Evolutionary conservation across 37 sponge, comb jelly and placozoan genomes (phyloP), one percentile per base, ranked within the genome.

Genomic region (Diacarnus erythraeanus): DNA sequence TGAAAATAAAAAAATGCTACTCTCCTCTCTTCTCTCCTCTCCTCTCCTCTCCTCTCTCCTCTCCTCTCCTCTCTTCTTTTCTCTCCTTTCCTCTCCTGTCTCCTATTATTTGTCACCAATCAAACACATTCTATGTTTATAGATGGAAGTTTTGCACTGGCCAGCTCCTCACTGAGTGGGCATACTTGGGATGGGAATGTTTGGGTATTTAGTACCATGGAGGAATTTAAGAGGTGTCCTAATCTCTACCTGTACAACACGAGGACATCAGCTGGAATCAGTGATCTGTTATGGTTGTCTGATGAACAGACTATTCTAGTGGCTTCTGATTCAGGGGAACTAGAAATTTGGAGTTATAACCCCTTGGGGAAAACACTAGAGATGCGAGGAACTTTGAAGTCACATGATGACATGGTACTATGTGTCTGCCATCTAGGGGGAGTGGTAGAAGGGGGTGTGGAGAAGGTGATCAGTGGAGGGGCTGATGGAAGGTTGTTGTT

Each of bases 111-210:
- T n/a, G n/a, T n/a, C n/a, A n/a, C n/a, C n/a, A n/a, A n/a, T n/a
- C n/a, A n/a, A n/a, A n/a, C n/a, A n/a, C n/a, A n/a, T n/a, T n/a
- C n/a, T n/a, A n/a, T n/a, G n/a, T n/a, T n/a, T n/a, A n/a, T 39
- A 79, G 69, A 79, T 63, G 77, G 77, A 3, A 77, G 65, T 38
- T 77, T 77, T 63, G 75, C 69, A 8, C 67, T 86, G 18, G 80
- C 51, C 17, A 57, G 72, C 22, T 91, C 92, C 1, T n/a, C 87
- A 12, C 56, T 91, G 64, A 91, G 87, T 9, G 87, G 87, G 3
- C 43, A 63, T 3, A 56, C 63, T 6, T 91, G 92, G 92, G 87
- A 86, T 74, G 92, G 92, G n/a, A 35, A 59, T 0, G n/a, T 86
- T 27, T 86, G 92, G 87, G 79, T 83, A 25, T 91, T 86, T 39